Evolutionary conservation across 2,888 invertebrate genomes (phyloP), one percentile per base, ranked within the genome.

Genomic region (Tetragonula carbonaria): DNA sequence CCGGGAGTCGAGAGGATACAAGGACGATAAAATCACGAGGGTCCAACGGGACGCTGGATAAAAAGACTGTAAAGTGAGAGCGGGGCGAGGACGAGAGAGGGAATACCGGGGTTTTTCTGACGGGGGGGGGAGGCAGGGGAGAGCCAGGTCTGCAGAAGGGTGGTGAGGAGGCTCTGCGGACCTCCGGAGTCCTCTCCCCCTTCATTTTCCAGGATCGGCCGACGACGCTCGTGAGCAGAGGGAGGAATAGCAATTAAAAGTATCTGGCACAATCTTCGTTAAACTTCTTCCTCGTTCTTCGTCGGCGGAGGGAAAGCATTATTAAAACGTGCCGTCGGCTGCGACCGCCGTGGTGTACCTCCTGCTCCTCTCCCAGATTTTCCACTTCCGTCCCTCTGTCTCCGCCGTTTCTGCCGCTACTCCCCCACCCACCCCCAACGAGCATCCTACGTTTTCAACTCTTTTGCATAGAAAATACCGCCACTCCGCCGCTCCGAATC

Each of bases 201-300:
- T 88, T 88, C 90, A 88, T 89, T 91, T 90, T 88, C 90, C 88
- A 67, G 79, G 80, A 84, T 84, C 90, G 82, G 33, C 79, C 79
- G 74, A 45, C 45, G 45, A 45, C 65, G n/a, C 57, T 50, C 81
- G 85, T 67, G 74, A 73, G 72, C 90, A 85, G 88, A 85, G 86
- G 91, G 92, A 91, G 93, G 93, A 94, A 94, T 93, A 92, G 93
- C 94, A 94, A 94, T 94, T 94, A 94, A 94, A 93, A 93, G 93
- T 94, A 94, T 94, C 94, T 92, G 92, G 92, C 92, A 92, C 93
- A 94, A 94, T 94, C 93, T 94, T 93, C 93, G 93, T 94, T 94
- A 93, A 94, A 93, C 93, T 94, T 94, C 93, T 93, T 92, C 92
- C 88, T 90, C 88, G 87, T 81, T 90, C 87, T 84, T 86, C 84